Evolutionary conservation across 2,797 vertebrate genomes (phyloP).

Genomic region (Danio albolineatus): DNA sequence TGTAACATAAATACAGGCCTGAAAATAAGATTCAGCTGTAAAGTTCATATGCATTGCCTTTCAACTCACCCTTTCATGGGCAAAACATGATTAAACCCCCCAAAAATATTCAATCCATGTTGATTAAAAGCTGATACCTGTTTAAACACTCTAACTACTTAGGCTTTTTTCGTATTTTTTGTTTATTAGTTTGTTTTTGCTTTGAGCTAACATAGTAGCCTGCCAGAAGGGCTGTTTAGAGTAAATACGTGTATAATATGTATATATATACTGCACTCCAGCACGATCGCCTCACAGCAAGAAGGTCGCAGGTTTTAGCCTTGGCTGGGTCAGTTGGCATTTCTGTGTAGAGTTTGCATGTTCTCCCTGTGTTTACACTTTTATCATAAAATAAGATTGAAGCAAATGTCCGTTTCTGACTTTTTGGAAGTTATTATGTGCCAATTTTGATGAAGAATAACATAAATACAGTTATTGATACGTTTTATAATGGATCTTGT

Average conservation of each 20-base stretch:
- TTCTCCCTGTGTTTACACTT: too few relatives aligned
- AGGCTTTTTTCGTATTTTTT: too few relatives aligned
- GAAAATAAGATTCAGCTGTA: constrained; percentile 52
- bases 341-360: too few relatives aligned
- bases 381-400: constrained; percentile 14
- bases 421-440: constrained; percentile 3
- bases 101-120: constrained; percentile 36
- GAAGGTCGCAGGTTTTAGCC: too few relatives aligned
- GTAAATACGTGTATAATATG: too few relatives aligned
- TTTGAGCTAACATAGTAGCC: too few relatives aligned
- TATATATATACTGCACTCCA: too few relatives aligned
- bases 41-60: constrained; percentile 3
- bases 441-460: not conserved
- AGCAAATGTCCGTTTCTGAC: constrained; percentile 4
- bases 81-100: constrained; percentile 12
- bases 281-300: too few relatives aligned
- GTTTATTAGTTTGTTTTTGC: too few relatives aligned
- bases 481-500: too few relatives aligned
- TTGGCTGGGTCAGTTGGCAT: too few relatives aligned
- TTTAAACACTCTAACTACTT: not conserved
- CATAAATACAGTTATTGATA: not conserved
- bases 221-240: too few relatives aligned
- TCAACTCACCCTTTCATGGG: not conserved
- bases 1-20: constrained; percentile 51
- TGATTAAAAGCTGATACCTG: not conserved